Conservation (phyloP, 2,113 vertebrate species). For the Saccopteryx bilineata region DNA sequence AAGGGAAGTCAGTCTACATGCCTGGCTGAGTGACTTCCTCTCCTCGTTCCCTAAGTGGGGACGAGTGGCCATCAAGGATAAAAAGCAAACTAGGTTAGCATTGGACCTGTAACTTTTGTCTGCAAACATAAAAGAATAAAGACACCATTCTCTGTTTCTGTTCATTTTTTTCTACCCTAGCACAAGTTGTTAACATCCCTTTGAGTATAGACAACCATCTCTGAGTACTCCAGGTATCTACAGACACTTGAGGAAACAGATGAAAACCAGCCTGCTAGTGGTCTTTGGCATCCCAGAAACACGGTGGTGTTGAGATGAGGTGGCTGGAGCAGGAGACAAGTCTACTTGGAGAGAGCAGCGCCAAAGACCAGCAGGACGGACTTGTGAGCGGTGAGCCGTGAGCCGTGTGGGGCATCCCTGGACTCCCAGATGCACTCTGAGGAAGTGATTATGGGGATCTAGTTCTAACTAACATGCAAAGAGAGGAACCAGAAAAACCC, state of each 20-base stretch:
- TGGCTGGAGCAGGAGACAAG: background rate
- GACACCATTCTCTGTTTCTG: background rate
- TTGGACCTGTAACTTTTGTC: background rate
- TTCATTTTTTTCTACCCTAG: background rate
- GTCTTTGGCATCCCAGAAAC: background rate
- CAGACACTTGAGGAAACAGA: background rate
- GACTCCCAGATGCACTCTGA: background rate
- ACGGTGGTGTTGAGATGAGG: background rate
- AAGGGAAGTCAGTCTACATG: background rate
- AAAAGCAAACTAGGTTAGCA: background rate
- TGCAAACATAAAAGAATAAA: background rate
- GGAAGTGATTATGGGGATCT: background rate
- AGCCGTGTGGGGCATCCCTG: background rate
- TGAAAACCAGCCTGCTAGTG: background rate
- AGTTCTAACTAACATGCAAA: background rate
- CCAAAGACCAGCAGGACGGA: background rate
- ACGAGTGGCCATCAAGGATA: background rate
- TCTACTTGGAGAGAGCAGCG: background rate
- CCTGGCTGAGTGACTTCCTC: background rate
- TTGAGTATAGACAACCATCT: background rate
- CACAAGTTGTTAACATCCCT: background rate
- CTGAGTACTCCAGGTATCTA: background rate
- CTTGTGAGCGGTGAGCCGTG: background rate
- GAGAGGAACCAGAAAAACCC: background rate
- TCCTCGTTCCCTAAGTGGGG: background rate